Evolutionary conservation across 2,888 invertebrate genomes (phyloP).

Genomic region (Meteorus colon): DNA sequence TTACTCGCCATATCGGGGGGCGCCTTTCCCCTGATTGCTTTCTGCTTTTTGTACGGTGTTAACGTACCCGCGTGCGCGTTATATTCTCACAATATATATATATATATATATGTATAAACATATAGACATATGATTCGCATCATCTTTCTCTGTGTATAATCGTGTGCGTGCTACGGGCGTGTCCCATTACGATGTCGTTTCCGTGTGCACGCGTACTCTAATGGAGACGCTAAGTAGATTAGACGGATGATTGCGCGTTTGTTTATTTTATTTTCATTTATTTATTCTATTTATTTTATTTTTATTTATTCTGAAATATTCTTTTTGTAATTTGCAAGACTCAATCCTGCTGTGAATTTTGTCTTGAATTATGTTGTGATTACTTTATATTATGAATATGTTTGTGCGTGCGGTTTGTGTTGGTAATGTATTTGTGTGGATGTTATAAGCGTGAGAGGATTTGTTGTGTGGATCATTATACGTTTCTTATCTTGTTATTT

Average conservation of each 20-base stretch:
- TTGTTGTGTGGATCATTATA: neutral
- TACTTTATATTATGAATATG: neutral
- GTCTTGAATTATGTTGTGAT: neutral
- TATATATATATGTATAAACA: neutral
- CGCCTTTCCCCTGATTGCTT: slow-evolving; percentile 64
- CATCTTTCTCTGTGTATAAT: slow-evolving; percentile 24
- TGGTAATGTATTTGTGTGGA: neutral
- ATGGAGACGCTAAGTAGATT: slow-evolving; percentile 61
- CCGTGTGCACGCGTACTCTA: slow-evolving; percentile 53
- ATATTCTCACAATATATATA: slow-evolving; percentile 42
- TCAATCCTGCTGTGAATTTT: slow-evolving; percentile 9
- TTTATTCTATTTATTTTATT: neutral
- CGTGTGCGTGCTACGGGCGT: slow-evolving; percentile 38
- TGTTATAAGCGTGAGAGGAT: neutral
- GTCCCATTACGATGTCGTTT: slow-evolving; percentile 51
- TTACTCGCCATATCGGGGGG: slow-evolving; percentile 66
- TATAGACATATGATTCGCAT: slow-evolving; percentile 5
- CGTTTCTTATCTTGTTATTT: neutral
- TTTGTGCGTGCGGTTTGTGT: neutral
- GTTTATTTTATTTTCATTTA: slow-evolving; percentile 34
- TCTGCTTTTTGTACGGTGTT: slow-evolving; percentile 62
- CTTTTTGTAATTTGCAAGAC: neutral
- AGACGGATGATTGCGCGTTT: slow-evolving; percentile 50
- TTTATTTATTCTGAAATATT: neutral
- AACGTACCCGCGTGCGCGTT: slow-evolving; percentile 42